phyloP scores from a whole-genome alignment of 2,888 invertebrate species.

The Cataglyphis altisquamis region DNA sequence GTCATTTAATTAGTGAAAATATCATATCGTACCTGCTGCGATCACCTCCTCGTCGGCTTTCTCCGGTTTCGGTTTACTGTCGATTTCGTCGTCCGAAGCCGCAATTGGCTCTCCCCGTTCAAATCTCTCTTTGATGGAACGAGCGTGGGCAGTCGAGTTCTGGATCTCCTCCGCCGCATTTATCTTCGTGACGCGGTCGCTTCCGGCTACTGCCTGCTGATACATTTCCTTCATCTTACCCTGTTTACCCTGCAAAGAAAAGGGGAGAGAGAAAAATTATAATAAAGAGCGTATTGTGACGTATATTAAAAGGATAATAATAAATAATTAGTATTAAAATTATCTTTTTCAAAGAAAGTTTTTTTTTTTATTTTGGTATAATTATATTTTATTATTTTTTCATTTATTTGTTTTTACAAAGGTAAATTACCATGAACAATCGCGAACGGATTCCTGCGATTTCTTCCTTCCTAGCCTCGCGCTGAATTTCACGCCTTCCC shows the following conservation, averaged over 20 bases:
- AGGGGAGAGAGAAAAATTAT: neutral
- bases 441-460: constrained; percentile 94
- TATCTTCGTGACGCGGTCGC: constrained; percentile 88
- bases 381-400: neutral
- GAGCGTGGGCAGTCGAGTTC: constrained; percentile 86
- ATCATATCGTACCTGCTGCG: constrained; percentile 89
- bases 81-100: constrained; percentile 88
- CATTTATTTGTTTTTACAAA: neutral
- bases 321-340: neutral
- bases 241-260: constrained; percentile 91
- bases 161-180: constrained; percentile 85
- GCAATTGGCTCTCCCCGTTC: constrained; percentile 91
- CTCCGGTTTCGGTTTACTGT: constrained; percentile 87
- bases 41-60: constrained; percentile 92
- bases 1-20: constrained; percentile 25
- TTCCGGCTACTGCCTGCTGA: constrained; percentile 95
- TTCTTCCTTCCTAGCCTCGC: constrained; percentile 95
- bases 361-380: neutral
- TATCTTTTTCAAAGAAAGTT: neutral
- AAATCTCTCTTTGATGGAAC: constrained; percentile 92
- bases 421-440: constrained; percentile 90
- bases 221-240: constrained; percentile 97
- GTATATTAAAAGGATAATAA: neutral
- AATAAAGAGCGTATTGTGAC: neutral
- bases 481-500: constrained; percentile 88